Conservation (phyloP, 2,113 vertebrate species). For the Collichthys lucidus region DNA sequence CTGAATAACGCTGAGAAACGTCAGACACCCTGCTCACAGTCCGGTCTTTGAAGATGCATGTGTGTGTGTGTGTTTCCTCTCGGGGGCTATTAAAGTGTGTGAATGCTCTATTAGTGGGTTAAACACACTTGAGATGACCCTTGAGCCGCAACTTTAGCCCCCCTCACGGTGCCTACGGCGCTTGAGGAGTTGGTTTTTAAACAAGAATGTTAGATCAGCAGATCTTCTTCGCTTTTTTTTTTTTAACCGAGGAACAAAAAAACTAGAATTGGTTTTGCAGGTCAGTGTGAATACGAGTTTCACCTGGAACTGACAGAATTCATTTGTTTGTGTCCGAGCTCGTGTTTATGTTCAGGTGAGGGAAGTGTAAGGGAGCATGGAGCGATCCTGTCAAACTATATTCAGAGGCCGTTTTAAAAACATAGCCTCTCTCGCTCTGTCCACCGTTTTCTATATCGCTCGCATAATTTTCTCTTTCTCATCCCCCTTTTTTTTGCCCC, state of each 20-base stretch:
- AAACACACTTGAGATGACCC: constrained; percentile 49
- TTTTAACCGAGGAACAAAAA: constrained; percentile 9
- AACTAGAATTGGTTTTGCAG: constrained; percentile 34
- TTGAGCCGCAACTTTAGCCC: constrained; percentile 34
- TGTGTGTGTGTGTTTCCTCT: constrained; percentile 43
- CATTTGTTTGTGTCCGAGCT: constrained; percentile 7
- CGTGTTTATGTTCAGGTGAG: constrained; percentile 7
- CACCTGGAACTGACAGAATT: constrained; percentile 39
- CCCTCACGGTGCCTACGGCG: not conserved
- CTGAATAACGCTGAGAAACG: not conserved
- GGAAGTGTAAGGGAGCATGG: not conserved
- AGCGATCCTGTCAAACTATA: constrained; percentile 40
- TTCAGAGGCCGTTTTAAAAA: constrained; percentile 49
- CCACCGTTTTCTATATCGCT: constrained; percentile 38
- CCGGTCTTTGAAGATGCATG: constrained; percentile 46
- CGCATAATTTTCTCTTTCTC: constrained; percentile 59
- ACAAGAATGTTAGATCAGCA: constrained; percentile 1
- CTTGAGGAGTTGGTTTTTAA: constrained; percentile 17
- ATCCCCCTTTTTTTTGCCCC: constrained; percentile 58
- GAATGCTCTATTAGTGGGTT: constrained; percentile 59
- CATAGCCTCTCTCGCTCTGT: constrained; percentile 39
- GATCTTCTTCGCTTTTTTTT: constrained; percentile 4
- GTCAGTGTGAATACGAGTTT: constrained; percentile 9
- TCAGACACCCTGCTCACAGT: not conserved
- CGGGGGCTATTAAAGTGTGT: constrained; percentile 50